Evolutionary conservation across 2,888 invertebrate species (phyloP), one percentile per base, ranked within the genome.

Genomic region (Coecobrya sp.): DNA sequence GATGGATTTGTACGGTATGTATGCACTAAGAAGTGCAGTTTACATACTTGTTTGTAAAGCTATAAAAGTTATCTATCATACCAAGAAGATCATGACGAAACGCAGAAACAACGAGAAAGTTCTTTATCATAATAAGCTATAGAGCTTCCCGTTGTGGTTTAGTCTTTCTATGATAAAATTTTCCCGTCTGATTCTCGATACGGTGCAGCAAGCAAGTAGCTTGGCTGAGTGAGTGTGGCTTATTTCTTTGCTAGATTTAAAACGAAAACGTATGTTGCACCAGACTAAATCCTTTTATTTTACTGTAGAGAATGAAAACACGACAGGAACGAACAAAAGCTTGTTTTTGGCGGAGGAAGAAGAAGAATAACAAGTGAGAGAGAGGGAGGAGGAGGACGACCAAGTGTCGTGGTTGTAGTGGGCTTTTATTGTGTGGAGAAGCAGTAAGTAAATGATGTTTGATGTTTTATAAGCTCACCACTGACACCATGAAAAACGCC

Each of bases 401-500:
- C n/a, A 16, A 10, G 0, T 52, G 79, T 79, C 49, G 59, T 55
- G 22, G n/a, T 59, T 36, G 27, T 59, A 62, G n/a, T 82, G 19
- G 19, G 76, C 27, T 79, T 79, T 79, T 45, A 49, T 76, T 79
- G 42, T 62, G 22, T 36, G 59, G 1, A 59, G 30, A 13, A 76
- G 13, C 25, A 22, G 30, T 25, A 27, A 85, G 85, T 68, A 65
- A 85, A 85, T 85, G 68, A 85, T 85, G 45, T 82, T 62, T 82
- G 82, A 82, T 82, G 85, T 85, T 85, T 65, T 73, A 73, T 52
- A 85, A 85, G 85, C 85, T 68, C 70, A 73, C 52, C 73, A 73
- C 86, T 65, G 65, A 52, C 86, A 86, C 73, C 86, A 85, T 85
- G 85, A 85, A 85, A 68, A 85, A 68, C 85, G 65, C 68, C 68